Evolutionary conservation across 2,888 invertebrate species (phyloP), one percentile per base, ranked within the genome.

Genomic region (Amblyjoppa fuscipennis): DNA sequence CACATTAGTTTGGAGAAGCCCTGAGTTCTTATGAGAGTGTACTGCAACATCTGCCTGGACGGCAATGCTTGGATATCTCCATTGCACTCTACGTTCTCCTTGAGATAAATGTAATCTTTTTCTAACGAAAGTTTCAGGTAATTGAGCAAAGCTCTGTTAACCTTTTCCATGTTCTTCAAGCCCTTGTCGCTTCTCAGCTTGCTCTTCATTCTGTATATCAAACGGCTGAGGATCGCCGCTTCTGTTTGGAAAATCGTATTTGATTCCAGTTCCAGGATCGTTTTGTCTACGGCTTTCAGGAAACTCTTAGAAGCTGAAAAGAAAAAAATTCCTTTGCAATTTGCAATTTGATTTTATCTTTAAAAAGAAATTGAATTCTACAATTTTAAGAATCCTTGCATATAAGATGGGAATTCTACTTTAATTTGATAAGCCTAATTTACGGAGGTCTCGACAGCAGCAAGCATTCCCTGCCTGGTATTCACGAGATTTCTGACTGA

Each of bases 151-250:
- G 95, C 95, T 83, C 95, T 94, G 85, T 95, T 95, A 0, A 95
- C 94, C 93, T 95, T 96, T 87, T 94, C 95, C 85, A 96, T 95
- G 87, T 94, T 94, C 87, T 95, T 95, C 66, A 95, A 94, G 0
- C 96, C 96, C 82, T 96, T 95, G 87, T 96, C 96, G 87, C 94
- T 95, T 20, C 96, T 94, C 89, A 96, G 96, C 91, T 96, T 96
- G 82, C 94, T 95, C 87, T 96, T 95, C 93, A 95, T 95, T 88
- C 96, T 95, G 88, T 96, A 96, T 38, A 96, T 91, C 88, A 96
- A 93, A 88, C 96, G 94, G 68, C 95, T 95, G 1, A 96, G 91
- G 83, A 96, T 89, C 2, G 96, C 95, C 87, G 95, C 95, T 92
- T 96, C 96, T 71, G 93, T 93, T 80, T 95, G 95, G 6, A 96